These are phyloP conservation scores for Oscarella lobularis DNA, from an alignment of 37 sponge, comb jelly and placozoan species.

Conservation along the genomic window DNA sequence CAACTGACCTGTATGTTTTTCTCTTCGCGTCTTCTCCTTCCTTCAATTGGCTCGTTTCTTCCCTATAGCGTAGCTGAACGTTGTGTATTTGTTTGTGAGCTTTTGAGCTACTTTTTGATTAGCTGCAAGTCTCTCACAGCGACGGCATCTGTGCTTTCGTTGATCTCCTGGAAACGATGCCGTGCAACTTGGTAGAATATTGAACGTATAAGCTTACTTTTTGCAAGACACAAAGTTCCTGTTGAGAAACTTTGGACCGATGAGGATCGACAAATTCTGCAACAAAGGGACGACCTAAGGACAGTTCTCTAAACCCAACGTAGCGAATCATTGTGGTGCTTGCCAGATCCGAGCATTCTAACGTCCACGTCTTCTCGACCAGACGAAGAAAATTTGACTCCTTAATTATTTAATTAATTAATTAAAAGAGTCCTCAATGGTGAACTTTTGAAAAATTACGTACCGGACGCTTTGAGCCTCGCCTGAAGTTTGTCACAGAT, in stretches of 20 bases:
- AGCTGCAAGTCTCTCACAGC: neutral
- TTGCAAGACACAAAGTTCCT: neutral
- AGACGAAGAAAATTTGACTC: slow-evolving; percentile 59
- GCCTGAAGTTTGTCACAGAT: neutral
- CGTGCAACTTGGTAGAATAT: neutral
- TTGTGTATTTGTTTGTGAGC: too few species aligned
- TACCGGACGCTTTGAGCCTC: neutral
- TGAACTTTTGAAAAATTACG: too few species aligned
- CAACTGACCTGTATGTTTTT: slow-evolving; percentile 64
- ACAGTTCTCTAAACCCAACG: neutral
- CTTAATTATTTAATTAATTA: too few species aligned
- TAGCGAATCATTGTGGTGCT: neutral
- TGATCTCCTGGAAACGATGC: neutral
- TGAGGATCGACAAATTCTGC: slow-evolving; percentile 65
- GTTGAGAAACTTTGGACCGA: neutral
- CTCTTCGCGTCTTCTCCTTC: slow-evolving; percentile 79
- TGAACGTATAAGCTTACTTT: neutral
- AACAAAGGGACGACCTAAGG: slow-evolving; percentile 61
- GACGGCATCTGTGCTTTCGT: neutral
- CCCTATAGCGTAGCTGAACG: too few species aligned
- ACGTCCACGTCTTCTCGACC: slow-evolving; percentile 97
- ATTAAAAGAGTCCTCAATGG: too few species aligned
- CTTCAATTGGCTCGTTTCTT: slow-evolving; percentile 39
- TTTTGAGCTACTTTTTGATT: neutral
- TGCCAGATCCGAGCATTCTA: slow-evolving; percentile 83